Conservation (phyloP, 2,888 invertebrate species). For the Leucoma salicis region DNA sequence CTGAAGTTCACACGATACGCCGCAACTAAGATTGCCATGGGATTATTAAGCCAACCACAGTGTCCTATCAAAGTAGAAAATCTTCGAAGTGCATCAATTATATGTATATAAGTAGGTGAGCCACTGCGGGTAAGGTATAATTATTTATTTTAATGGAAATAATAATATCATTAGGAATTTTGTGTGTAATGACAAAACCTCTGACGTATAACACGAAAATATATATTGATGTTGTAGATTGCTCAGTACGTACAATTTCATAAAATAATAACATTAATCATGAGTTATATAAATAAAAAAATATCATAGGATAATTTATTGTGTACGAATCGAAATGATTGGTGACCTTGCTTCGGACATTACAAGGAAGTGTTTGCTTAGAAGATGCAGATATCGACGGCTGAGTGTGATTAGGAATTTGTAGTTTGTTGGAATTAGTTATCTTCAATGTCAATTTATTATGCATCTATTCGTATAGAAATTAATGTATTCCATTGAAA, state of each 20-base stretch:
- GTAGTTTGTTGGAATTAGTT: conserved; percentile 5
- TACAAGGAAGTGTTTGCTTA: not conserved
- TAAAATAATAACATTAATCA: too few species aligned
- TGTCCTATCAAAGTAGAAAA: conserved; percentile 9
- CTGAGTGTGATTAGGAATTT: not conserved
- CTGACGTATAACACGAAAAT: too few species aligned
- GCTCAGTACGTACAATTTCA: too few species aligned
- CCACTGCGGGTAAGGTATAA: too few species aligned
- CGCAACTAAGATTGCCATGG: conserved; percentile 15
- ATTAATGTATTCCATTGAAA: not conserved
- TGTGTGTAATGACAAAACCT: too few species aligned
- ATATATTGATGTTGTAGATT: too few species aligned
- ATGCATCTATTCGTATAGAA: too few species aligned
- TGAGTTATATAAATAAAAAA: not conserved
- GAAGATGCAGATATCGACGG: not conserved
- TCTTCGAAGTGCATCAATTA: not conserved
- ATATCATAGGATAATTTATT: not conserved
- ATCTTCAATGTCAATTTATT: conserved; percentile 17
- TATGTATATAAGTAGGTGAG: too few species aligned
- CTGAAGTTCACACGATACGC: conserved; percentile 37
- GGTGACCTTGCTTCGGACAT: not conserved
- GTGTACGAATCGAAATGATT: not conserved
- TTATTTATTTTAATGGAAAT: not conserved
- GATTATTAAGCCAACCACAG: conserved; percentile 9
- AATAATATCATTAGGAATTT: not conserved